Conservation (phyloP, 2,888 invertebrate species). For the Morpho achilles region DNA sequence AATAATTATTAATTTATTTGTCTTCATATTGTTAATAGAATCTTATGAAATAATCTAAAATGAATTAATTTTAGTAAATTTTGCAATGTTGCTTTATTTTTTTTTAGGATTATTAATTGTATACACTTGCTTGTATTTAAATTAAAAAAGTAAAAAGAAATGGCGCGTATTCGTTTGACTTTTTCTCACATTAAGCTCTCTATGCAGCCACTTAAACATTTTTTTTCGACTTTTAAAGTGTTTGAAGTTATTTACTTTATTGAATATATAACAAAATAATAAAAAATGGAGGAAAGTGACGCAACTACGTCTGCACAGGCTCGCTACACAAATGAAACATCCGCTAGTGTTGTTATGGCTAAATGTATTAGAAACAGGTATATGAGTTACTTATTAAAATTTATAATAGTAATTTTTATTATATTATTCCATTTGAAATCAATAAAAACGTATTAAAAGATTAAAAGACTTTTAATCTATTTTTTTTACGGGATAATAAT, state of each 20-base stretch:
- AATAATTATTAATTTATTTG: too few species aligned
- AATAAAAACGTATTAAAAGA: too few species aligned
- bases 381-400: not conserved
- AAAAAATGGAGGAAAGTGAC: constrained; percentile 7
- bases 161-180: not conserved
- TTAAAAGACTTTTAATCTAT: too few species aligned
- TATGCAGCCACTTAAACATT: too few species aligned
- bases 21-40: too few species aligned
- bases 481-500: too few species aligned
- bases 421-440: too few species aligned
- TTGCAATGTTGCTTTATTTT: not conserved
- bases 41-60: too few species aligned
- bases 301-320: not conserved
- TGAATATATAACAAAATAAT: not conserved
- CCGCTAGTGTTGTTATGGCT: constrained; percentile 4
- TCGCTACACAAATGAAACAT: constrained; percentile 2
- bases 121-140: not conserved
- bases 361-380: constrained; percentile 1
- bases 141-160: constrained; percentile 1
- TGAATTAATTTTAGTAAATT: too few species aligned
- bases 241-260: too few species aligned
- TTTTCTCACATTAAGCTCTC: not conserved
- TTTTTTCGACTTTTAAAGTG: too few species aligned
- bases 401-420: not conserved
- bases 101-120: not conserved